Base-by-base conservation (phyloP, 1,140 invertebrate genomes). In the Calephelis virginiensis region DNA sequence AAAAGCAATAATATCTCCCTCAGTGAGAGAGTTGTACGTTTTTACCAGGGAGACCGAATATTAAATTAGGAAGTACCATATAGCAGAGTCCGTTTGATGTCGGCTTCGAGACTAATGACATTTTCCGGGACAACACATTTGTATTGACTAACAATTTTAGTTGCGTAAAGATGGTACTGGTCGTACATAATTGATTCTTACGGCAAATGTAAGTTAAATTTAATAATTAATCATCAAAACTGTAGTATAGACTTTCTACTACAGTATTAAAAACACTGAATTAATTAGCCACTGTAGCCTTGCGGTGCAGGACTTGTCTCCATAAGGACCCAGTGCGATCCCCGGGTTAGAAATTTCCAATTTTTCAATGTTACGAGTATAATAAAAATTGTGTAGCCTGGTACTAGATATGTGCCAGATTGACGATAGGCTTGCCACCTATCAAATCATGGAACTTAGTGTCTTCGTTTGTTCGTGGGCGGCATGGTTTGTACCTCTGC, bases 1-100 rank as follows among this genome's bases (percentile, higher is more conserved):
- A 53, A 53, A 53, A 11, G 50, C 17, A 53, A 53, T 53, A 53
- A 53, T 53, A 53, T 9, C 14, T 53, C 50, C 50, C 50, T 53
- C 50, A 17, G 50, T 53, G 50, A 53, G 49, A 7, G 50, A 76
- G 65, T 76, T 69, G 66, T 70, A 82, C 72, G 79, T 85, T 87
- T 89, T 85, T 87, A 83, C 73, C 74, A 72, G 78, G 79, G 75
- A 80, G 78, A 80, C 79, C 69, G 76, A 79, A 80, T 83, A 90
- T 90, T 86, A 86, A 88, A 83, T 88, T 84, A 88, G 75, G 72
- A 83, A 82, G 78, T 81, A 79, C 75, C 77, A 79, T 85, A 81
- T 76, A 74, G 74, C 75, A 71, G 75, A 82, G 79, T 85, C 79
- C 81, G 83, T 87, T 88, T 90, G 85, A 90, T 86, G 82, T 85